Base-by-base conservation (phyloP, 2,888 invertebrate species). In the Agonopterix subpropinquella region DNA sequence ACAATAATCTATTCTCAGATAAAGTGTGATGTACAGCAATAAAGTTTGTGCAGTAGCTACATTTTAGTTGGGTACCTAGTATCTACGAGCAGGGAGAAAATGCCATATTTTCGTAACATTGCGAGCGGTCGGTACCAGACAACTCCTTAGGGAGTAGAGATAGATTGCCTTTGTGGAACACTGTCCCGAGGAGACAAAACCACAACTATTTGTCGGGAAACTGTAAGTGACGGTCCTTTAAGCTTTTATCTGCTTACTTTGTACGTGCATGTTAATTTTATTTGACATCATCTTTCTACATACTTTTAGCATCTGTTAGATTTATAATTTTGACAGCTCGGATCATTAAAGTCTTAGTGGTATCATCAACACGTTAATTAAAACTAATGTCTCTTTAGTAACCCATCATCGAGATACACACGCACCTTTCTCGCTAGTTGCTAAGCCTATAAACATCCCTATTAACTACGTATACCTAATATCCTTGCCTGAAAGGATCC, bases 161-260 rank as follows among this genome's bases (percentile, higher is more conserved):
- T 72, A 74, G 66, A 77, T 77, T 73, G 75, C 74, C 62, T 68
- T 67, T 69, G 70, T 67, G 65, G 62, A 69, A 58, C 62, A 62
- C 57, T 66, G 59, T 58, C 65, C 61, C 62, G 52, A 58, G 56
- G 56, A 67, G 60, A 67, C 67, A 69, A 66, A 62, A 67, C 68
- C 61, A 59, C 46, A 61, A 65, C 62, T 64, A 68, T 71, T 66
- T 64, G 62, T 66, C 59, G 58, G 49, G 46, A 55, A 62, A 59
- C 54, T 59, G 53, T 60, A 57, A 47, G 48, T 48, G 51, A 48
- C 51, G 43, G 43, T 45, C 11, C 50, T 51, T 35, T 41, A n/a
- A 39, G 35, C 50, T 44, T 44, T 50, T 47, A 41, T 13, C 39
- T 44, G 15, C 41, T 50, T 36, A 50, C 42, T 46, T 46, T 39